phyloP scores from a whole-genome alignment of 2,888 invertebrate genomes.

The Osmoderma eremita region DNA sequence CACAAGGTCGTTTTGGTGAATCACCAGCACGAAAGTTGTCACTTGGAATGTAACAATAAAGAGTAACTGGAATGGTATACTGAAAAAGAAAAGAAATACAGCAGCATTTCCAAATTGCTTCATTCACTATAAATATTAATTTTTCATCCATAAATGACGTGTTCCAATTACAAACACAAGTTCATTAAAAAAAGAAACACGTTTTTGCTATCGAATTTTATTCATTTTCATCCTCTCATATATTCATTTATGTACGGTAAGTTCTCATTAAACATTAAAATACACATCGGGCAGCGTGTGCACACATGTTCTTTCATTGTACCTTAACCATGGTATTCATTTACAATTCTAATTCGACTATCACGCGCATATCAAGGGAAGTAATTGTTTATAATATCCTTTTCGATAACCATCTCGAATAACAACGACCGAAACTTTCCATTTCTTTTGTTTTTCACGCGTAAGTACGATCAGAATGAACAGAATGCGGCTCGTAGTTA shows the following conservation, averaged over 20 bases:
- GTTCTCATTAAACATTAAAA: conserved; percentile 2
- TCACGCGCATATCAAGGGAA: conserved; percentile 28
- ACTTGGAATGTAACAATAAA: conserved; percentile 19
- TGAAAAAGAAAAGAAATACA: neutral
- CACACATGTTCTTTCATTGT: conserved; percentile 18
- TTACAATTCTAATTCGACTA: conserved; percentile 32
- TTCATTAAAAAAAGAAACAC: too few species aligned
- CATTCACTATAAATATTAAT: conserved; percentile 3
- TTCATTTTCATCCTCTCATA: too few species aligned
- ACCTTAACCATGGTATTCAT: conserved; percentile 15
- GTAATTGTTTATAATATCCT: conserved; percentile 39
- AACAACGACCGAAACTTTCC: neutral
- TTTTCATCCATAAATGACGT: neutral
- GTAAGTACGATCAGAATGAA: neutral
- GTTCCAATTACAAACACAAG: too few species aligned
- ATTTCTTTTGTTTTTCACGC: conserved; percentile 8
- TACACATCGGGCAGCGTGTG: conserved; percentile 10
- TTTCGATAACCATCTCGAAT: conserved; percentile 35
- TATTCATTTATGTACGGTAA: too few species aligned
- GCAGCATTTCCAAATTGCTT: conserved; percentile 11
- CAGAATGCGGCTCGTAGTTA: neutral
- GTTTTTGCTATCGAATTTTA: too few species aligned
- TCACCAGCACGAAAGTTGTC: neutral
- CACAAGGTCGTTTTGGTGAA: conserved; percentile 13
- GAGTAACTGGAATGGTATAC: conserved; percentile 10